These are phyloP conservation scores for Venturia canescens DNA, from an alignment of 1,140 invertebrate genomes.

Conservation along the genomic window DNA sequence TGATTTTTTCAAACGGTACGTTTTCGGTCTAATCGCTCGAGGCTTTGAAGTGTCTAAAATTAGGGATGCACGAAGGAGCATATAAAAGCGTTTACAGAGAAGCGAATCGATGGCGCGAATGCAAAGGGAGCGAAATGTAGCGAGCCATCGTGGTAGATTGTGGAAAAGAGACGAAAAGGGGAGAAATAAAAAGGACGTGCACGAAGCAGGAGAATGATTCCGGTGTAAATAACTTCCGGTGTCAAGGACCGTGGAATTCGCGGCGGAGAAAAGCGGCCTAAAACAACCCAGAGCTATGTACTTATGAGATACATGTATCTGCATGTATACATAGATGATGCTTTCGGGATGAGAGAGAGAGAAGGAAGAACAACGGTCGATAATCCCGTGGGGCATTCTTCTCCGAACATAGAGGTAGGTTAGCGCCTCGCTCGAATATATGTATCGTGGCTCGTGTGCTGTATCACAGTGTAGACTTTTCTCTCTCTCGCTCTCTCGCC, in stretches of 20 bases:
- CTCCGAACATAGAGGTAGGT: slow-evolving; percentile 50
- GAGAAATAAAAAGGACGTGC: background rate
- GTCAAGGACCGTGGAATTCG: slow-evolving; percentile 10
- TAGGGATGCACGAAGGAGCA: background rate
- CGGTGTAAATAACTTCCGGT: slow-evolving; percentile 17
- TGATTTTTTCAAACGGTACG: too few relatives aligned
- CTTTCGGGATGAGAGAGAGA: slow-evolving; percentile 11
- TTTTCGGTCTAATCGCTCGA: background rate
- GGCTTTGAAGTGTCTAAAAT: background rate
- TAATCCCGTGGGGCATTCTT: slow-evolving; percentile 45
- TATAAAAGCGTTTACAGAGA: background rate
- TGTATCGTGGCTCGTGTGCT: background rate
- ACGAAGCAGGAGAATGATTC: background rate
- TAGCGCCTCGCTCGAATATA: slow-evolving; percentile 30
- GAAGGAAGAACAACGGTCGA: slow-evolving; percentile 41
- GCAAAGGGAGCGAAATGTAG: background rate
- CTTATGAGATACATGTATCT: background rate
- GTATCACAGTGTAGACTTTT: background rate
- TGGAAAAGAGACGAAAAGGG: background rate
- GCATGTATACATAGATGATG: background rate
- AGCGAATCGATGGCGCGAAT: background rate
- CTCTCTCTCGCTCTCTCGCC: background rate
- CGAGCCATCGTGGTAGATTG: background rate
- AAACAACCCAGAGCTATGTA: slow-evolving; percentile 32
- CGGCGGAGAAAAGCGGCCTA: slow-evolving; percentile 9